These are phyloP conservation scores for Oligia latruncula DNA, from an alignment of 2,888 invertebrate genomes.

Conservation along the genomic window DNA sequence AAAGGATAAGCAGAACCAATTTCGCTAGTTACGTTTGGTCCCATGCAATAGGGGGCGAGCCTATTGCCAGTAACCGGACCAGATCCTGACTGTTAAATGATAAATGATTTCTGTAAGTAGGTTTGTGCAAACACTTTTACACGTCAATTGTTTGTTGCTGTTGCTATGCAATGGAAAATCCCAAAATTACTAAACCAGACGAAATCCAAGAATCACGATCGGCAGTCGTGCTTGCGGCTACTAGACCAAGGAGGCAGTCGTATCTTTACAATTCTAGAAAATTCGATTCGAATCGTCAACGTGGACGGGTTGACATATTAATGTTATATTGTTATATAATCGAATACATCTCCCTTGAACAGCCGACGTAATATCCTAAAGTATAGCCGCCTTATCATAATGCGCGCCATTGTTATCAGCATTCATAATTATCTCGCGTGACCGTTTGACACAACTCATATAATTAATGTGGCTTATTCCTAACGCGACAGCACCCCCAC, in stretches of 20 bases:
- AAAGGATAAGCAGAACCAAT: neutral
- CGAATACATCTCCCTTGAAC: constrained; percentile 32
- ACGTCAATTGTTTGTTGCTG: neutral
- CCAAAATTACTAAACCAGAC: neutral
- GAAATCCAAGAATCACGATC: neutral
- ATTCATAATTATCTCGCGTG: constrained; percentile 61
- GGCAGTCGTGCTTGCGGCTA: neutral
- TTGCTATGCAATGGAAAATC: neutral
- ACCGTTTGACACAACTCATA: constrained; percentile 68
- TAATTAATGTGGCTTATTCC: constrained; percentile 68
- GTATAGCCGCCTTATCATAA: constrained; percentile 47
- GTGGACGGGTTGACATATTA: constrained; percentile 21
- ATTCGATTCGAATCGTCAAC: constrained; percentile 10
- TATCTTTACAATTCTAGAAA: constrained; percentile 25
- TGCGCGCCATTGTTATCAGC: constrained; percentile 55
- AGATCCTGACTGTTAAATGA: too few species aligned
- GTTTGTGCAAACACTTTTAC: too few species aligned
- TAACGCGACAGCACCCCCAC: constrained; percentile 82
- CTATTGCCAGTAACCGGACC: neutral
- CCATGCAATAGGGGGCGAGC: neutral
- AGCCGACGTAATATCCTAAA: constrained; percentile 40
- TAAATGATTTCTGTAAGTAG: too few species aligned
- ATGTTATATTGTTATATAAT: constrained; percentile 41
- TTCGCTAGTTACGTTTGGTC: neutral
- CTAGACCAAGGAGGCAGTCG: neutral